These are phyloP conservation scores for Erebia aethiops DNA, from an alignment of 2,888 invertebrate species.

Conservation along the genomic window DNA sequence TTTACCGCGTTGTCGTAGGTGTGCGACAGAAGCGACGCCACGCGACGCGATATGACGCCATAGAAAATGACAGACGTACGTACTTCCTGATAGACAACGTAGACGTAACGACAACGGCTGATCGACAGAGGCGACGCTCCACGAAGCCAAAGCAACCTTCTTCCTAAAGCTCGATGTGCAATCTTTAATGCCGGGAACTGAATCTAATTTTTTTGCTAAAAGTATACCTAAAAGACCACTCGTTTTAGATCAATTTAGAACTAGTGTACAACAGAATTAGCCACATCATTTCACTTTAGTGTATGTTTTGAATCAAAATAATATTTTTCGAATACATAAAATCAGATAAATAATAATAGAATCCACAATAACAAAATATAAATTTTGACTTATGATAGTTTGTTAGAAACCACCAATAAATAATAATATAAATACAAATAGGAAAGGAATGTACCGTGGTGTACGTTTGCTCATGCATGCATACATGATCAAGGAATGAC, in stretches of 20 bases:
- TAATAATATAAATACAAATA: slow-evolving; percentile 19
- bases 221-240: too few relatives aligned
- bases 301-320: slow-evolving; percentile 1
- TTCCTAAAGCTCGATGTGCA: too few relatives aligned
- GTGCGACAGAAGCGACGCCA: too few relatives aligned
- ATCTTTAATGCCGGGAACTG: too few relatives aligned
- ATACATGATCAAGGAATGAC: background rate
- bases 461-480: slow-evolving; percentile 23
- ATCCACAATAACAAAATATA: background rate
- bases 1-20: too few relatives aligned
- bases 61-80: too few relatives aligned
- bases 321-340: background rate
- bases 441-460: slow-evolving; percentile 28
- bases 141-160: too few relatives aligned
- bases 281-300: background rate
- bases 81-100: too few relatives aligned
- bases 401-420: background rate
- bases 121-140: too few relatives aligned
- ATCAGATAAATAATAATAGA: slow-evolving; percentile 12
- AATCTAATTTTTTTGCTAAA: too few relatives aligned
- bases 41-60: too few relatives aligned
- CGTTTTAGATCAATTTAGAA: background rate
- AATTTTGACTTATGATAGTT: background rate
- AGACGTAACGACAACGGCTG: too few relatives aligned
- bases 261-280: background rate